Base-by-base conservation (phyloP, 2,888 invertebrate species). In the Tinea semifulvella region DNA sequence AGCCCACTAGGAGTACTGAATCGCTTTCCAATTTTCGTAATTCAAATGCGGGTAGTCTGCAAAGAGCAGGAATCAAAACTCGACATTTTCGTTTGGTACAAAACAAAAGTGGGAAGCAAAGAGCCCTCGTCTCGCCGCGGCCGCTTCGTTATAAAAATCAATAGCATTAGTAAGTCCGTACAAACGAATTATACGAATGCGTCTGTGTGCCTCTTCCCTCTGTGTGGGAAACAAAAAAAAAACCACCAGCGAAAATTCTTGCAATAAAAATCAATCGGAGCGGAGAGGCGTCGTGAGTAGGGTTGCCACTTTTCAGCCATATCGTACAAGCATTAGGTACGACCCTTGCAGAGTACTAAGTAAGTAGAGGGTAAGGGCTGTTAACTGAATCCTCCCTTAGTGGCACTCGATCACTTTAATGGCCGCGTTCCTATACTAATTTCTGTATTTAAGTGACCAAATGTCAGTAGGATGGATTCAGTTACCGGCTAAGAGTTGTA, bases 191-290 rank as follows among this genome's bases (percentile, higher is more conserved):
- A 79, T 79, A 72, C 72, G 69, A 72, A 52, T 74, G 61, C 60
- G 63, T 61, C 44, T 71, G 76, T 77, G 77, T 79, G 76, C 69
- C 77, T 72, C 48, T 55, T 61, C 62, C 65, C 58, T 66, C 60
- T 52, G 69, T 72, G 75, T 72, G 74, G 8, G 43, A 68, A 76
- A 73, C 69, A 73, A 74, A 79, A 70, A 68, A 76, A 76, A 74
- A 68, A 43, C 70, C 72, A 65, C 69, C 68, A 75, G 69, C 70
- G 65, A 76, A 77, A 16, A 79, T 80, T 77, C 80, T 79, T 79
- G 79, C 80, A 82, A 81, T 81, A 80, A 81, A 81, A 82, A 80
- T 81, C 80, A 81, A 81, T 82, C 80, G 83, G 73, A 75, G 79
- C 72, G 71, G 71, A 75, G 77, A 70, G 31, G 31, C 13, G 13